phyloP scores from a whole-genome alignment of 2,797 vertebrate genomes.

The Glyptemys insculpta region DNA sequence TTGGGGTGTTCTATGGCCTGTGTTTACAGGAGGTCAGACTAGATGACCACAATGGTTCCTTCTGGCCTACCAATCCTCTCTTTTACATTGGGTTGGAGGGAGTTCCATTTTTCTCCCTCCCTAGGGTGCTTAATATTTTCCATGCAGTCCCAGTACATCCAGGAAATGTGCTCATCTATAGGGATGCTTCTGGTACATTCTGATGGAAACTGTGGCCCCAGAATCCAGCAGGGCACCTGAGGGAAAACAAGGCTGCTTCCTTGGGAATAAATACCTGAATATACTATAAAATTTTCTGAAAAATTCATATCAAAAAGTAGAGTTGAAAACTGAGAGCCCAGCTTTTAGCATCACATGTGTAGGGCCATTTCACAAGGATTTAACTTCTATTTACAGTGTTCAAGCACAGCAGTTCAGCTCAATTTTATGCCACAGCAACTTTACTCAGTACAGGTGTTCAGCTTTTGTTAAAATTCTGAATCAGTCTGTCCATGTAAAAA shows the following conservation, averaged over 20 bases:
- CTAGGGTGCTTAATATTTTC: not conserved
- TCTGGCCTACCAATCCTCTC: not conserved
- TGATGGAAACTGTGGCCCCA: not conserved
- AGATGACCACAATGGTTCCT: too few species aligned
- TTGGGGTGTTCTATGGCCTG: too few species aligned
- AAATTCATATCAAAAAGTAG: not conserved
- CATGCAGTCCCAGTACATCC: not conserved
- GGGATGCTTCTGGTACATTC: not conserved
- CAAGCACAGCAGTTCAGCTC: not conserved
- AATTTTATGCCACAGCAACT: not conserved
- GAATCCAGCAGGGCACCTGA: accelerated
- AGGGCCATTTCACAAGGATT: not conserved
- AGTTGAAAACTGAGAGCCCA: not conserved
- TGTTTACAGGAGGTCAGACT: too few species aligned
- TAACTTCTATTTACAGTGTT: not conserved
- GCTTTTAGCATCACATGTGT: not conserved
- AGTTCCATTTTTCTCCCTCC: not conserved
- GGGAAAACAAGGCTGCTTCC: not conserved
- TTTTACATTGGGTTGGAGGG: not conserved
- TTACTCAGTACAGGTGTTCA: not conserved
- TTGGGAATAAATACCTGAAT: not conserved
- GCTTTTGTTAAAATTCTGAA: constrained; percentile 15
- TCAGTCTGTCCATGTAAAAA: not conserved
- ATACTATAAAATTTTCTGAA: not conserved
- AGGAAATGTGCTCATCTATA: not conserved